Conservation (phyloP, 1,140 invertebrate genomes). For the Zaprionus vittiger region DNA sequence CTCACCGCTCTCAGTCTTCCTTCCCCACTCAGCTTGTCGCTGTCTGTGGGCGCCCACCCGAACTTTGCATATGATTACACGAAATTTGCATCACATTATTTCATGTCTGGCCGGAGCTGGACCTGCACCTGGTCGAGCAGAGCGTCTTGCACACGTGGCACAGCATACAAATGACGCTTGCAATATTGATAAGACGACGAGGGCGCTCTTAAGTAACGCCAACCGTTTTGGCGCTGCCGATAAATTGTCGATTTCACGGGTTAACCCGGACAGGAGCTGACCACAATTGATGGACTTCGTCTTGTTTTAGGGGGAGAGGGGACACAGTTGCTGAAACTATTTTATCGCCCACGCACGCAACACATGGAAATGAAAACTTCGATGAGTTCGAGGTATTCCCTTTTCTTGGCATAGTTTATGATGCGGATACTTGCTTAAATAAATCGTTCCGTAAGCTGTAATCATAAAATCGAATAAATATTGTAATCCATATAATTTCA, state of each 20-base stretch:
- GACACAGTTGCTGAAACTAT: conserved; percentile 30
- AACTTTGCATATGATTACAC: conserved; percentile 80
- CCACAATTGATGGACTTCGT: conserved; percentile 65
- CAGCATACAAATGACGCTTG: conserved; percentile 72
- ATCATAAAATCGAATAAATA: not conserved
- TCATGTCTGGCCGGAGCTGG: conserved; percentile 47
- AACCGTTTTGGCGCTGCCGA: conserved; percentile 31
- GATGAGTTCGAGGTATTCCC: conserved; percentile 7
- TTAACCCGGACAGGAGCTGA: not conserved
- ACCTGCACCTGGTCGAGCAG: conserved; percentile 7
- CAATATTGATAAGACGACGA: conserved; percentile 68
- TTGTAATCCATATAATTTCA: not conserved
- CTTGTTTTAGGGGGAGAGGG: conserved; percentile 7
- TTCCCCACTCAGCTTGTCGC: not conserved
- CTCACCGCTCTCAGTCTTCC: not conserved
- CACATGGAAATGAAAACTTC: conserved; percentile 57
- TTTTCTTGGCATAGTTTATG: conserved; percentile 15
- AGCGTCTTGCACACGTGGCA: conserved; percentile 55
- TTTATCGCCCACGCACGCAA: conserved; percentile 46
- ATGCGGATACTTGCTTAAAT: conserved; percentile 1
- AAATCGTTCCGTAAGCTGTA: not conserved
- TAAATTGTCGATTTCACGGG: conserved; percentile 45
- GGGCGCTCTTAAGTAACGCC: conserved; percentile 35
- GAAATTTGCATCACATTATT: conserved; percentile 79
- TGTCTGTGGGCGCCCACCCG: conserved; percentile 37